Evolutionary conservation across 2,888 invertebrate species (phyloP), one percentile per base, ranked within the genome.

Genomic region (Mythimna loreyi): DNA sequence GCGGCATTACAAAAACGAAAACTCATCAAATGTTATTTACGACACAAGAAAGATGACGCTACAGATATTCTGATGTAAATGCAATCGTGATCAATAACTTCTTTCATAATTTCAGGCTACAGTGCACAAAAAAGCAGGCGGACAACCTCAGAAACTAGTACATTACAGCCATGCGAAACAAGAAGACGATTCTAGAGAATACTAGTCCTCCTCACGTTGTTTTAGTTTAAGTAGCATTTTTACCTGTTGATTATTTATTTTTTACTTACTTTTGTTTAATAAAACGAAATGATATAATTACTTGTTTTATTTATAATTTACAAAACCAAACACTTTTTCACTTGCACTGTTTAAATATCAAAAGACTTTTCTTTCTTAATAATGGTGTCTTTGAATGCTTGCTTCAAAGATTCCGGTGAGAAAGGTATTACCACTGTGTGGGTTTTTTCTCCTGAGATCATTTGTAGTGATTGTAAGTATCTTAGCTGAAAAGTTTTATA

Each of bases 401-500:
- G 93, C 57, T 96, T 86, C 11, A 96, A 72, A 63, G 96, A 93
- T 80, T 98, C 98, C 85, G 98, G 96, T 2, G 98, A 98, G 80
- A 98, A 93, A 2, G 99, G 99, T 92, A 99, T 98, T 21, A 99
- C 97, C 81, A 99, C 98, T 0, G 98, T 99, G 0, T 98, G 98
- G 86, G 98, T 98, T 92, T 98, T 98, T 89, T 98, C 98, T 0
- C 98, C 97, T 0, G 98, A 97, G 85, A 99, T 98, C 86, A 97
- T 97, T 93, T 97, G 98, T 72, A 99, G 92, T 0, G 99, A 98
- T 96, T 99, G 98, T 75, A 98, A 93, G 91, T 98, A 98, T 55
- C 98, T 96, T 65, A 98, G 89, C 97, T 98, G 92, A 70, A 91
- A 33, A 25, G 4, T 16, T 5, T 16, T 0, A 33, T n/a, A 36